Percentiles rank a stretch among this genome's conserved stretches.
These are phyloP conservation scores for Lamellibrachia columna DNA, from an alignment of 2,888 invertebrate species.

Conservation along the genomic window DNA sequence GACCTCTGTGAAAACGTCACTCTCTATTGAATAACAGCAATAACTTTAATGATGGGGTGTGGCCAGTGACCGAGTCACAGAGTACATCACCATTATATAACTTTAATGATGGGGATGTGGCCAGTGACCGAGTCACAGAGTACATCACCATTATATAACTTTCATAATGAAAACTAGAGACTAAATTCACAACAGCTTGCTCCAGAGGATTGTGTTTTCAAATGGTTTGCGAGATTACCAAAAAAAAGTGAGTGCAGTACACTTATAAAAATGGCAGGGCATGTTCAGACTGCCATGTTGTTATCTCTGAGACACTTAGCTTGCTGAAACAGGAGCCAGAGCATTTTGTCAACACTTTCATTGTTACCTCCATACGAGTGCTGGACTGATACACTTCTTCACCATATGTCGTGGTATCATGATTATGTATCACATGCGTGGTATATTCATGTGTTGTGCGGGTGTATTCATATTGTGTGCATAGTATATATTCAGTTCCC, in stretches of 20 bases:
- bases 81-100: not conserved
- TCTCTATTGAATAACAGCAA: not conserved
- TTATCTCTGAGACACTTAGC: slow-evolving; percentile 6
- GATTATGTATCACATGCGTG: too few species aligned
- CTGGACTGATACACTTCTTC: too few species aligned
- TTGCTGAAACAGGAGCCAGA: not conserved
- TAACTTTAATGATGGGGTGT: not conserved
- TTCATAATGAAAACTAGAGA: too few species aligned
- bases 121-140: not conserved
- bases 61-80: not conserved
- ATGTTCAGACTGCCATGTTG: not conserved
- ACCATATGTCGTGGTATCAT: too few species aligned
- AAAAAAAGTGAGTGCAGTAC: not conserved
- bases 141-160: not conserved
- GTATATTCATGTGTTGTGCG: too few species aligned
- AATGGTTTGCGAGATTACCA: not conserved
- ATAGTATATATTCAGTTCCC: too few species aligned
- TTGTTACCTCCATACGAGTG: not conserved
- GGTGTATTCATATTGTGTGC: too few species aligned
- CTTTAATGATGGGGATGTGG: not conserved
- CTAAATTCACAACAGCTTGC: not conserved
- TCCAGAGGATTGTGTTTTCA: not conserved
- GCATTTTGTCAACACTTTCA: not conserved
- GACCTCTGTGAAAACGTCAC: not conserved
- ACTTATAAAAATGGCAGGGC: not conserved